Evolutionary conservation across 2,797 vertebrate genomes (phyloP), one percentile per base, ranked within the genome.

Genomic region (Pachyuromys duprasi): DNA sequence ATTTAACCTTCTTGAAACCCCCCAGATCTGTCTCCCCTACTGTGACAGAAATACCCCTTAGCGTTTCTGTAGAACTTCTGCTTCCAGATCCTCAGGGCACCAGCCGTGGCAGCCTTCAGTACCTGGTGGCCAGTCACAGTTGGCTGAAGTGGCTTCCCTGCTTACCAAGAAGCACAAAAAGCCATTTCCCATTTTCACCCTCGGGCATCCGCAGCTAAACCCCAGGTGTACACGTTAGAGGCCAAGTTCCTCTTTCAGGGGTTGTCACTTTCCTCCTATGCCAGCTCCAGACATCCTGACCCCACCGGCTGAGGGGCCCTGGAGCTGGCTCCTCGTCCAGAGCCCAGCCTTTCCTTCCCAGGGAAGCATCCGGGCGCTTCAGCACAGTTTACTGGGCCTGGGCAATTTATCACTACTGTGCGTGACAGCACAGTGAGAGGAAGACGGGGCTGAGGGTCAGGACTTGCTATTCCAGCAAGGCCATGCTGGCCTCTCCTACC

Each of bases 161-260:
- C 33, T 2, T 9, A 5, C 0, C 0, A 26, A 26, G 28, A 69
- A 28, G 3, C 3, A 42, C 92, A 36, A 95, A 95, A 24, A 76
- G 67, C 78, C 63, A 65, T 49, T 97, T 97, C 92, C 93, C 93
- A 81, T 96, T 97, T 86, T 42, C 3, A 96, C 75, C 87, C 12
- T 80, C 13, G 91, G 45, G 49, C 91, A 96, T 96, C 83, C 55
- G 89, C 86, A 96, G 97, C 97, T 97, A 97, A 96, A 91, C 97
- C 97, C 97, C 97, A 98, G 97, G 97, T 97, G 93, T 92, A 62
- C 97, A 79, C 57, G 88, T 95, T 72, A 62, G 96, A 97, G 94
- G 63, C 18, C 26, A 57, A 90, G 84, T 57, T 92, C 89, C 82
- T 93, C 67, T 79, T 86, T 89, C 86, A 75, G 74, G 90, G 70